Evolutionary conservation across 2,797 vertebrate species (phyloP), one percentile per base, ranked within the genome.

Genomic region (Phrynocephalus vlangalii): DNA sequence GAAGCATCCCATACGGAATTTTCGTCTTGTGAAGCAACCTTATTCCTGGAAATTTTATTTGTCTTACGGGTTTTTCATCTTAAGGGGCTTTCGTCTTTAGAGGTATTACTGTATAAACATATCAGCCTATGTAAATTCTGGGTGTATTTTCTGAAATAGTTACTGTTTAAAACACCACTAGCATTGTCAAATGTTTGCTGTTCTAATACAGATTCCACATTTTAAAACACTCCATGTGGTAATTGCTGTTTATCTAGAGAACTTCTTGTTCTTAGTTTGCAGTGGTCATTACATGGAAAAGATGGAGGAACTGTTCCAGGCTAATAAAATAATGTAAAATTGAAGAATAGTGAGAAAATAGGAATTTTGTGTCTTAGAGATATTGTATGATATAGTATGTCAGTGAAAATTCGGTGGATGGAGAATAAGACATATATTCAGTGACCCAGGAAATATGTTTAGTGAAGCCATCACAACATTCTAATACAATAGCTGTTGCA

Each of bases 81-180:
- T 44, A 44, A 44, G 38, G 38, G 3, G 38, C 38, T 44, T 44
- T 44, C 38, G 38, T 44, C 38, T 44, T 44, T 5, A 44, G 38
- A 44, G 38, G 38, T 5, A 44, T 44, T 44, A 44, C 38, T 44
- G 38, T 44, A 75, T 71, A 83, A 86, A 87, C 28, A 50, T 82
- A 44, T 89, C 83, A 88, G 85, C 56, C 90, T 70, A 52, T 93
- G 89, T 86, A 33, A 76, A 88, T 92, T 93, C 82, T 90, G 24
- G 48, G 28, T 81, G 26, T 84, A 79, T 83, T 85, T 79, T 30
- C 80, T 90, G 79, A 73, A 68, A 86, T 86, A 50, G 67, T 38
- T 10, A 1, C 85, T 83, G 84, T 89, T 94, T 88, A 90, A 84
- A 1, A 0, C 0, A 0, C 66, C 67, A 1, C 78, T 5, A 91